Conservation (phyloP, 1,140 invertebrate species). For the Ridgeia piscesae region DNA sequence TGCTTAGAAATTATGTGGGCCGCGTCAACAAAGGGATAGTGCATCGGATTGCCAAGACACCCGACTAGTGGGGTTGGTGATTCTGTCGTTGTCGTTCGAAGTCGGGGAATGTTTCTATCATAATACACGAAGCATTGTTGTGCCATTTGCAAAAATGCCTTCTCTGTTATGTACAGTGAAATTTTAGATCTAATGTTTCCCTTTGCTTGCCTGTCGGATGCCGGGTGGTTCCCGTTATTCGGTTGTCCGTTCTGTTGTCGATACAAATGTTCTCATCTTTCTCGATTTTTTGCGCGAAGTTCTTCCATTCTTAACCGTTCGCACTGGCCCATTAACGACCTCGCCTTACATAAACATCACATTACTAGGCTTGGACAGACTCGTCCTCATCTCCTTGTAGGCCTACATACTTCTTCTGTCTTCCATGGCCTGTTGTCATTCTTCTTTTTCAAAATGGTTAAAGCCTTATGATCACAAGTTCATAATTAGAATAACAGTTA, state of each 20-base stretch:
- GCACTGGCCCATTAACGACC: too few relatives aligned
- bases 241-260: background rate
- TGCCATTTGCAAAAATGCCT: background rate
- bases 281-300: background rate
- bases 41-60: too few relatives aligned
- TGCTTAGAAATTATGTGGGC: background rate
- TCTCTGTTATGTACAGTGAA: too few relatives aligned
- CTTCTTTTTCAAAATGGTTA: too few relatives aligned
- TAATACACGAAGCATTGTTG: background rate
- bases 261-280: background rate
- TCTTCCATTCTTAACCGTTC: background rate
- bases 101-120: background rate
- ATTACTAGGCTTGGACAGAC: too few relatives aligned
- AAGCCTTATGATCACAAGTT: too few relatives aligned
- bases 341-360: too few relatives aligned
- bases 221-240: background rate
- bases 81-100: background rate
- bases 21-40: background rate
- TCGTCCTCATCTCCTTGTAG: too few relatives aligned
- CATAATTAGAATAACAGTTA: too few relatives aligned
- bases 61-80: background rate
- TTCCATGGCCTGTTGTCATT: too few relatives aligned
- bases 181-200: background rate
- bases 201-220: background rate
- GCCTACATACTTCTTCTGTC: too few relatives aligned